Evolutionary conservation across 1,140 invertebrate genomes (phyloP).

Genomic region (Pygmarrhopalites habei): DNA sequence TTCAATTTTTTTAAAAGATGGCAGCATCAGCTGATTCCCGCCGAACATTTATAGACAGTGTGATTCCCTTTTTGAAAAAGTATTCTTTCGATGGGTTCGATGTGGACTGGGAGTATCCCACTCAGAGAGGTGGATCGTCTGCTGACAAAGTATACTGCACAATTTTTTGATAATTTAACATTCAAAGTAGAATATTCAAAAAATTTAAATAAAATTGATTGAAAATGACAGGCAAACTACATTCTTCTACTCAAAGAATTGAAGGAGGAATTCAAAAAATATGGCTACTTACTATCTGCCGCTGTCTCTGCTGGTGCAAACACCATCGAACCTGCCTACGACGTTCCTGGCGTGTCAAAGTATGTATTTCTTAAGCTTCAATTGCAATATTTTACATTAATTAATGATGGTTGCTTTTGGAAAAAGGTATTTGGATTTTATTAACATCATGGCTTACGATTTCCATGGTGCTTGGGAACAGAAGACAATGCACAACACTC

Average conservation of each 20-base stretch:
- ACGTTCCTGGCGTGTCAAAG: slow-evolving; percentile 18
- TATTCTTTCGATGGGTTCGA: slow-evolving; percentile 46
- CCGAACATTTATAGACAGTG: neutral
- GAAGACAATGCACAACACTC: too few species aligned
- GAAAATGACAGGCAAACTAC: neutral
- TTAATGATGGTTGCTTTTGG: too few species aligned
- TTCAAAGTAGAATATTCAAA: neutral
- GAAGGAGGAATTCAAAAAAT: neutral
- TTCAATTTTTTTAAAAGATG: too few species aligned
- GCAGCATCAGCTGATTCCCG: slow-evolving; percentile 12
- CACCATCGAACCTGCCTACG: neutral
- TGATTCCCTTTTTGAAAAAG: slow-evolving; percentile 14
- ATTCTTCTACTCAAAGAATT: neutral
- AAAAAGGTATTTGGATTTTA: too few species aligned
- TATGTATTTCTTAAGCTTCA: too few species aligned
- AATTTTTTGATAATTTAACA: neutral
- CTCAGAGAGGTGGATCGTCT: slow-evolving; percentile 41
- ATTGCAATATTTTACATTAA: too few species aligned
- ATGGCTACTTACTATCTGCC: neutral
- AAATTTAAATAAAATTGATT: slow-evolving; percentile 8
- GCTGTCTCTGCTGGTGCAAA: neutral
- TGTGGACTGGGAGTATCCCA: slow-evolving; percentile 49
- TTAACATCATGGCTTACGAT: too few species aligned
- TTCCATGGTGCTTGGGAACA: too few species aligned
- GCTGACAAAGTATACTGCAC: slow-evolving; percentile 10